phyloP scores from a whole-genome alignment of 2,113 vertebrate genomes.

The Apus apus region DNA sequence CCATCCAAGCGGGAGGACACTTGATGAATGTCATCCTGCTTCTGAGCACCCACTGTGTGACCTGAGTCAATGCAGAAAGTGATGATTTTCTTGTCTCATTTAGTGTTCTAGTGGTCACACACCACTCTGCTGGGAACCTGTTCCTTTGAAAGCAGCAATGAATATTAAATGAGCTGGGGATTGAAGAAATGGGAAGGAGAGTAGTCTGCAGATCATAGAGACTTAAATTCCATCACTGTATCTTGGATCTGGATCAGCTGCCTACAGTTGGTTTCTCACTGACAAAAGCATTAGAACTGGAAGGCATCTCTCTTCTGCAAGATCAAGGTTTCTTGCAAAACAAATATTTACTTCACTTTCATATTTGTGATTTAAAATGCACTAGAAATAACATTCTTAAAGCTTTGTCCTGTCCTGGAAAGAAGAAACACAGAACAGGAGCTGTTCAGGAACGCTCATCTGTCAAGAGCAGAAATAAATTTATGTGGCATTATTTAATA shows the following conservation, averaged over 20 bases:
- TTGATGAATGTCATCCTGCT: neutral
- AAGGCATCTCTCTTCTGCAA: neutral
- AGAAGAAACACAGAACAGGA: slow-evolving; percentile 2
- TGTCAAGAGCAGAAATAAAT: slow-evolving; percentile 6
- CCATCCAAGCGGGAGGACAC: neutral
- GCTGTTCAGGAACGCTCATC: neutral
- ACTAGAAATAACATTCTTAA: neutral
- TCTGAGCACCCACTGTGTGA: neutral
- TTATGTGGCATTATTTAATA: slow-evolving; percentile 21
- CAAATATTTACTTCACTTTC: neutral
- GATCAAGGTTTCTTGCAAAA: neutral
- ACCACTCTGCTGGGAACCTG: neutral
- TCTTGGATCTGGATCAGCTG: neutral
- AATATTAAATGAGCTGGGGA: neutral
- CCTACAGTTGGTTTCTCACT: neutral
- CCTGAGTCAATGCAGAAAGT: neutral
- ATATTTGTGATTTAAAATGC: slow-evolving; percentile 11
- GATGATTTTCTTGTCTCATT: neutral
- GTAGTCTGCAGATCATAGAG: neutral
- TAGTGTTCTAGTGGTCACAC: neutral
- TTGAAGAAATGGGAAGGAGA: neutral
- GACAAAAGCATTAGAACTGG: neutral
- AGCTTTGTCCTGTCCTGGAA: neutral
- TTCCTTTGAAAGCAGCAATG: neutral
- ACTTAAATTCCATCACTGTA: neutral